Conservation (phyloP, 2,113 vertebrate genomes). For the Mustela lutreola region DNA sequence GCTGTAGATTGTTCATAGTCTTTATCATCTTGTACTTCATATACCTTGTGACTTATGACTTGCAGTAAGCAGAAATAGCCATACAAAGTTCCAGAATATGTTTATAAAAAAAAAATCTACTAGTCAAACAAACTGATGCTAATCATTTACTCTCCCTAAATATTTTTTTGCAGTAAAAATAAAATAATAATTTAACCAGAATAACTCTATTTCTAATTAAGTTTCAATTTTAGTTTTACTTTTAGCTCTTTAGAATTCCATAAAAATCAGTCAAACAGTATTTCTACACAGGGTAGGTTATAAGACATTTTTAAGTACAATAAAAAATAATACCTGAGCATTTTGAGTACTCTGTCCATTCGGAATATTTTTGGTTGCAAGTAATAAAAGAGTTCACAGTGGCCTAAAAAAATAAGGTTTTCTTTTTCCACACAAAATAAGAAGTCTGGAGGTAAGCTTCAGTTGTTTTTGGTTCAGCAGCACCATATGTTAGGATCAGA, state of each 20-base stretch:
- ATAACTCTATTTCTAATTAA: constrained; percentile 18
- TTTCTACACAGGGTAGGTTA: neutral
- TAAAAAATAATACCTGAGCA: neutral
- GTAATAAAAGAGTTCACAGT: constrained; percentile 1
- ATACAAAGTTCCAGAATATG: neutral
- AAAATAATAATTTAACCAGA: constrained; percentile 9
- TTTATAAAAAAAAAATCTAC: constrained; percentile 29
- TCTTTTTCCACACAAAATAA: neutral
- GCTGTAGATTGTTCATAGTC: neutral
- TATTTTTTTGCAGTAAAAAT: neutral
- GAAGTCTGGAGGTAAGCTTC: neutral
- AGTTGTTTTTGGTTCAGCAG: neutral
- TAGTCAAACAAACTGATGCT: neutral
- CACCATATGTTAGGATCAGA: neutral
- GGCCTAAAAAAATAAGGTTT: neutral
- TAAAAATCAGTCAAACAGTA: constrained; percentile 22
- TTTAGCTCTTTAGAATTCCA: neutral
- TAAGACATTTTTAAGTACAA: constrained; percentile 33
- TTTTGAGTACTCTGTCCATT: neutral
- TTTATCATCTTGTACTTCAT: neutral
- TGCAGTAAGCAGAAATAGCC: neutral
- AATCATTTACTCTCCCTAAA: neutral
- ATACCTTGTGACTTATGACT: neutral
- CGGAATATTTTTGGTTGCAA: neutral
- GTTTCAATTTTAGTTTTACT: constrained; percentile 43